Percentiles rank a stretch among this genome's conserved stretches.
Conservation (phyloP, 2,113 vertebrate species). For the Varanus komodoensis region DNA sequence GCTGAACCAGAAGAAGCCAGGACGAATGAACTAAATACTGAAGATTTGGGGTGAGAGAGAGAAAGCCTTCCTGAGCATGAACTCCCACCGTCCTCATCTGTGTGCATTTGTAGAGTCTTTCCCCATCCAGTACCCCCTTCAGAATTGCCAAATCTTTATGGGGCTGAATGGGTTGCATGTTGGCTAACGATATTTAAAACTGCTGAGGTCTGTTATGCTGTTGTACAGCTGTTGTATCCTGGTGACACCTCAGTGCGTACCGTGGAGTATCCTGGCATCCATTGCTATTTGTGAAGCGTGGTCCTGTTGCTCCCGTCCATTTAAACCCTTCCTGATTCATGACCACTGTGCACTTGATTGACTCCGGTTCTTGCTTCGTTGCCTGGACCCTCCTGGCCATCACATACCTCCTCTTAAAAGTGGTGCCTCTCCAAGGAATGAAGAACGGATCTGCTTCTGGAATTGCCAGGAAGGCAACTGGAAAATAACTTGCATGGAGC, state of each 20-base stretch:
- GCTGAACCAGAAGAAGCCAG: constrained; percentile 39
- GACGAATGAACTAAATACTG: constrained; percentile 45
- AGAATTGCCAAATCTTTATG: neutral
- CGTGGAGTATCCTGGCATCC: neutral
- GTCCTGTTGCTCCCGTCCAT: neutral
- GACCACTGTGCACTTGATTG: neutral
- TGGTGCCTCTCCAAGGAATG: neutral
- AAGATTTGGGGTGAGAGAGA: neutral
- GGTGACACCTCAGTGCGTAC: neutral
- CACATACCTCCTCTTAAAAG: neutral
- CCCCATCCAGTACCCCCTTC: neutral
- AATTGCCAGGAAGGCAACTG: neutral
- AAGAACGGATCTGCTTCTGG: neutral
- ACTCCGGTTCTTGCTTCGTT: neutral
- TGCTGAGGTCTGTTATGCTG: constrained; percentile 8
- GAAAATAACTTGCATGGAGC: neutral
- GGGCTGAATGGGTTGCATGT: constrained; percentile 21
- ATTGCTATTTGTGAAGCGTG: neutral
- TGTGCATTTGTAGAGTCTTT: constrained; percentile 7
- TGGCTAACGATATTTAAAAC: neutral
- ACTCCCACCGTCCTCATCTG: neutral
- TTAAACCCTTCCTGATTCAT: no score
- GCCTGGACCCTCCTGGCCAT: neutral
- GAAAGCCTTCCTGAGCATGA: neutral
- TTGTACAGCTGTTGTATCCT: neutral